A percentile compares a stretch with the other conserved stretches of the same genome.
These are phyloP conservation scores for Pandion haliaetus DNA, from an alignment of 2,113 vertebrate species.

Conservation along the genomic window DNA sequence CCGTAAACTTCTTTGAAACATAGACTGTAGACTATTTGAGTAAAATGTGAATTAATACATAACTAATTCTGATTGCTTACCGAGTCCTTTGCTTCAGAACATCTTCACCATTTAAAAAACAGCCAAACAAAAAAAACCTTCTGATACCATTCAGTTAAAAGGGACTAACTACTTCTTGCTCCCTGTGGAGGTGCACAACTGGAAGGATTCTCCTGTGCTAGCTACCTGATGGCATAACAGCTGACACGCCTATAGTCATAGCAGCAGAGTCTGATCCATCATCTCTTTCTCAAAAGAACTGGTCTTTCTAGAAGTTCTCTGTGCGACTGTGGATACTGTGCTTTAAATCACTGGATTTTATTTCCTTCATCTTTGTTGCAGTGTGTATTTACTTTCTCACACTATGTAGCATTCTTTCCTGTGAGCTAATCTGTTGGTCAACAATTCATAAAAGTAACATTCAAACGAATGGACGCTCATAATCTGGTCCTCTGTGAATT, in stretches of 20 bases:
- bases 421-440: not conserved
- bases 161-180: not conserved
- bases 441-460: not conserved
- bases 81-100: not conserved
- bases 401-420: rapidly evolving
- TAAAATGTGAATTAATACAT: not conserved
- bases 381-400: not conserved
- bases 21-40: not conserved
- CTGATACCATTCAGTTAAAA: not conserved
- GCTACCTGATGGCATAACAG: not conserved
- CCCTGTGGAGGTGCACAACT: not conserved
- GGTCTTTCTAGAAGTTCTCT: not conserved
- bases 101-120: not conserved
- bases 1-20: not conserved
- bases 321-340: not conserved
- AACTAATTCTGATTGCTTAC: not conserved
- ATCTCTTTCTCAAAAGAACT: not conserved
- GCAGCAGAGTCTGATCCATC: not conserved
- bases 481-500: not conserved
- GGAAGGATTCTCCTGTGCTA: not conserved
- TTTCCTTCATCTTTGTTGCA: rapidly evolving
- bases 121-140: not conserved
- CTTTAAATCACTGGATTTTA: not conserved
- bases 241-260: not conserved
- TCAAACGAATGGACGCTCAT: not conserved